Evolutionary conservation across 2,797 vertebrate species (phyloP).

Genomic region (Sebastes hubbsi): DNA sequence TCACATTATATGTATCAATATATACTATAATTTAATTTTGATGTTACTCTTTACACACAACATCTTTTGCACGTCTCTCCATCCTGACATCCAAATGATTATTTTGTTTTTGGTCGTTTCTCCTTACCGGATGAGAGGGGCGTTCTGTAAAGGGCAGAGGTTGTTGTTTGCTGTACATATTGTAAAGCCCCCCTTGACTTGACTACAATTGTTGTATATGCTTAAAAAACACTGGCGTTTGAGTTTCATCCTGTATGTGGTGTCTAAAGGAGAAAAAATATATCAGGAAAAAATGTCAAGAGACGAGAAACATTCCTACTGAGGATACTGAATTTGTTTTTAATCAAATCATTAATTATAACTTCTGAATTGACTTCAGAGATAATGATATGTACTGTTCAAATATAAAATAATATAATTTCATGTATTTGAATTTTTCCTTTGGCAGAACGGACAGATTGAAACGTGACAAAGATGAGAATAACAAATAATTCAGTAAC

Average conservation of each 20-base stretch:
- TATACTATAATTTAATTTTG: rapidly evolving
- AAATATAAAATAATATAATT: too few species aligned
- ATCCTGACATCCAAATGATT: too few species aligned
- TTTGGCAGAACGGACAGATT: slow-evolving; percentile 50
- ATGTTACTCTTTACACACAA: too few species aligned
- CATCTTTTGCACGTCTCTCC: too few species aligned
- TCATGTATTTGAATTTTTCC: not conserved
- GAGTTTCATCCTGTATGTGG: not conserved
- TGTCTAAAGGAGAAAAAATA: not conserved
- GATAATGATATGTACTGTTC: not conserved
- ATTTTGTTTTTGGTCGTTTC: too few species aligned
- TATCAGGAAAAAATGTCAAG: not conserved
- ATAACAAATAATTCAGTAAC: too few species aligned
- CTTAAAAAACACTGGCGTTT: not conserved
- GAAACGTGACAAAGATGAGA: slow-evolving; percentile 22
- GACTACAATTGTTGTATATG: too few species aligned
- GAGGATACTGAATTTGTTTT: not conserved
- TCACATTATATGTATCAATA: too few species aligned
- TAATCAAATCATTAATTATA: not conserved
- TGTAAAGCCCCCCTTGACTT: too few species aligned
- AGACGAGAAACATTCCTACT: not conserved
- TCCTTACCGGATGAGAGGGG: too few species aligned
- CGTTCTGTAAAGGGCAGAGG: too few species aligned
- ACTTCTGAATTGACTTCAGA: not conserved
- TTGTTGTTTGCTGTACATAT: rapidly evolving